phyloP scores from a whole-genome alignment of 2,888 invertebrate species.

The Aricia artaxerxes region DNA sequence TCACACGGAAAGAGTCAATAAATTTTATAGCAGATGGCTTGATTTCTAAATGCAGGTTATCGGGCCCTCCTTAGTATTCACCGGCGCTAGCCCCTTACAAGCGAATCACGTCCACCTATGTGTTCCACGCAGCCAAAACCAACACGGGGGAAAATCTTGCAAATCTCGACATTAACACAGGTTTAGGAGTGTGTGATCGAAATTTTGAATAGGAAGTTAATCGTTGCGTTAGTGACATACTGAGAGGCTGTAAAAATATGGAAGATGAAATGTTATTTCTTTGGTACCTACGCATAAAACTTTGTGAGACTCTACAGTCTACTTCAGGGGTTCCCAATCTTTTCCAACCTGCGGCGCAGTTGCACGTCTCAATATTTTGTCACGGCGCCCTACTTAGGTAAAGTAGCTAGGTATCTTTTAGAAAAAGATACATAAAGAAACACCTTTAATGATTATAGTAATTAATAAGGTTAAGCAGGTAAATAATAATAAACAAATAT shows the following conservation, averaged over 20 bases:
- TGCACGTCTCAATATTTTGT: too few species aligned
- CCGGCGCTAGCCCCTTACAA: conserved; percentile 61
- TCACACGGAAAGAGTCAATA: conserved; percentile 70
- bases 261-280: not conserved
- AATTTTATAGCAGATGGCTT: conserved; percentile 73
- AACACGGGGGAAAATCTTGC: conserved; percentile 73
- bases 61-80: conserved; percentile 78
- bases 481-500: too few species aligned
- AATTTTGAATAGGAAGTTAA: conserved; percentile 53
- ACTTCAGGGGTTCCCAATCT: too few species aligned
- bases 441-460: too few species aligned
- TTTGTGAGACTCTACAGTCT: too few species aligned
- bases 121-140: conserved; percentile 67
- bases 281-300: not conserved
- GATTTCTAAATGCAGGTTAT: conserved; percentile 80
- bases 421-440: too few species aligned
- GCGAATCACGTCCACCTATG: conserved; percentile 77
- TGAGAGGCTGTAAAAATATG: not conserved
- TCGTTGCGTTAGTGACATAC: not conserved
- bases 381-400: too few species aligned
- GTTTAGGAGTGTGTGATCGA: conserved; percentile 69
- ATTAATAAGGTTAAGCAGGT: too few species aligned
- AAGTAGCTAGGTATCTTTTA: too few species aligned
- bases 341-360: too few species aligned
- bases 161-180: conserved; percentile 78